Conservation (phyloP, 2,888 invertebrate species). For the Didymodactylos carnosus region DNA sequence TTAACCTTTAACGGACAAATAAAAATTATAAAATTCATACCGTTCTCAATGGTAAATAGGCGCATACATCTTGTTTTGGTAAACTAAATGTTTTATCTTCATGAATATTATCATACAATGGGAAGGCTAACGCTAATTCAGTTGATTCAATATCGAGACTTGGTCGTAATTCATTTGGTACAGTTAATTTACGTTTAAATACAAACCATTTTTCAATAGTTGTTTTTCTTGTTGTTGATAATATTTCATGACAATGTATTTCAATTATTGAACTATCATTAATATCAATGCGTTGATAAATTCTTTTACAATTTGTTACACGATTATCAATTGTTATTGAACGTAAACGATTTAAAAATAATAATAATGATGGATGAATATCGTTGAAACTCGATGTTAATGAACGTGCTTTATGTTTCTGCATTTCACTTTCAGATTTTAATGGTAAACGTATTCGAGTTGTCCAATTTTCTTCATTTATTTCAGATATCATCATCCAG, state of each 20-base stretch:
- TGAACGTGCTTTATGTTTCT: slow-evolving; percentile 18
- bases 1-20: too few relatives aligned
- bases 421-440: slow-evolving; percentile 21
- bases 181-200: background rate
- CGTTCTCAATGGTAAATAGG: slow-evolving; percentile 30
- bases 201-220: slow-evolving; percentile 11
- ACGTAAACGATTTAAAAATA: slow-evolving; percentile 29
- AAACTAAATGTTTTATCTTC: background rate
- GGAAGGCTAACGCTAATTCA: background rate
- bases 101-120: too few relatives aligned
- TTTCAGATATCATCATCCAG: slow-evolving; percentile 19
- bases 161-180: slow-evolving; percentile 1
- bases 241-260: background rate
- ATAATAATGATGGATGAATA: slow-evolving; percentile 30
- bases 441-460: slow-evolving; percentile 28
- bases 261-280: background rate
- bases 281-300: slow-evolving; percentile 3
- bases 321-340: slow-evolving; percentile 26
- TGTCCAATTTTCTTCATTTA: slow-evolving; percentile 21
- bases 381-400: slow-evolving; percentile 30
- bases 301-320: slow-evolving; percentile 17
- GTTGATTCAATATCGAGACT: slow-evolving; percentile 23
- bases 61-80: slow-evolving; percentile 27
- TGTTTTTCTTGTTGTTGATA: too few relatives aligned
- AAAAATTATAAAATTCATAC: slow-evolving; percentile 32